These are phyloP conservation scores for Dolichallabes microphthalmus DNA, from an alignment of 2,113 vertebrate genomes.

Conservation along the genomic window DNA sequence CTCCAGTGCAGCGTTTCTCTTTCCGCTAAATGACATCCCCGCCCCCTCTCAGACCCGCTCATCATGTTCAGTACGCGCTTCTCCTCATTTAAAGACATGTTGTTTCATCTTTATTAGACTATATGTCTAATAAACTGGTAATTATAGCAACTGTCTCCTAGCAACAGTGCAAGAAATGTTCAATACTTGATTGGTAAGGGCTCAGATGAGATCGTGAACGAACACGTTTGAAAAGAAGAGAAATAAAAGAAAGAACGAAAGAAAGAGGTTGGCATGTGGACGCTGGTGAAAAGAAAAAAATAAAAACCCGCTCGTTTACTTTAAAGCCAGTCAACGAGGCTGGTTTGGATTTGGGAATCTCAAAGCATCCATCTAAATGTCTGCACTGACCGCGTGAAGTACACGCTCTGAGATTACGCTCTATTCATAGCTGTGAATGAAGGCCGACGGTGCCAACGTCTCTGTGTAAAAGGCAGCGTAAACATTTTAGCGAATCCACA, in stretches of 20 bases:
- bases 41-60: slow-evolving; percentile 11
- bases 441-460: slow-evolving; percentile 63
- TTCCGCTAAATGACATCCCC: slow-evolving; percentile 15
- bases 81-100: slow-evolving; percentile 61
- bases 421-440: slow-evolving; percentile 76
- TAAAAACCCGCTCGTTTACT: slow-evolving; percentile 28
- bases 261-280: neutral
- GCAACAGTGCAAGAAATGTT: slow-evolving; percentile 74
- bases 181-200: slow-evolving; percentile 67
- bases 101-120: slow-evolving; percentile 65
- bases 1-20: neutral
- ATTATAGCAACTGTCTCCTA: slow-evolving; percentile 75
- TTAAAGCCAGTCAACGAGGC: slow-evolving; percentile 66
- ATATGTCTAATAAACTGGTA: slow-evolving; percentile 64
- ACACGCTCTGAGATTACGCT: slow-evolving; percentile 64
- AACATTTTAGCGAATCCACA: slow-evolving; percentile 70
- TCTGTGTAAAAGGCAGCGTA: slow-evolving; percentile 61
- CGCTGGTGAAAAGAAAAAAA: neutral
- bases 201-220: slow-evolving; percentile 63
- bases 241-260: neutral
- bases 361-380: slow-evolving; percentile 73
- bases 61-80: slow-evolving; percentile 26
- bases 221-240: slow-evolving; percentile 31
- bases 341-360: slow-evolving; percentile 66
- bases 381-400: slow-evolving; percentile 68